Evolutionary conservation across 1,140 invertebrate species (phyloP).

Genomic region (Trachymyrmex septentrionalis): DNA sequence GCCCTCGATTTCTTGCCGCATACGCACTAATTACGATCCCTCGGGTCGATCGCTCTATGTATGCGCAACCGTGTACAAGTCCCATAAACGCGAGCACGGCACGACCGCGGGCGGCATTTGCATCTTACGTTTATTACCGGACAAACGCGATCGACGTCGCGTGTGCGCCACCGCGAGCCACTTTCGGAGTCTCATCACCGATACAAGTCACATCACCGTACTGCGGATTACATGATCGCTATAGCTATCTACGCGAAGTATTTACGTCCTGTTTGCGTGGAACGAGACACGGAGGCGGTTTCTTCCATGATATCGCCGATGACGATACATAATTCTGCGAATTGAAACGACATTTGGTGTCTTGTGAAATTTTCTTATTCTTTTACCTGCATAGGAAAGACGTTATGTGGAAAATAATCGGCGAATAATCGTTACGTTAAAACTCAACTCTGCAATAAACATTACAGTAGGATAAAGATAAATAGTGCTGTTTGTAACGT

Average conservation of each 20-base stretch:
- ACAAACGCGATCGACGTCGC: conserved; percentile 38
- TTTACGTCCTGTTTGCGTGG: conserved; percentile 53
- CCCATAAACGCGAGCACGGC: conserved; percentile 30
- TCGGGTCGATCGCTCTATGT: conserved; percentile 17
- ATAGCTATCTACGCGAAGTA: conserved; percentile 5
- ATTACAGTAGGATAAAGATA: not conserved
- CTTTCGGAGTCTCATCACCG: conserved; percentile 33
- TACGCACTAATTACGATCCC: conserved; percentile 67
- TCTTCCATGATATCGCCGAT: conserved; percentile 20
- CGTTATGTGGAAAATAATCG: not conserved
- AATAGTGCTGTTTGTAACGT: not conserved
- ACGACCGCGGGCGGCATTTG: conserved; percentile 19
- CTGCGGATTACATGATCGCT: conserved; percentile 12
- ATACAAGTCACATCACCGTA: conserved; percentile 9
- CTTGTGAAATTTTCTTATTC: not conserved
- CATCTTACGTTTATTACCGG: conserved; percentile 37
- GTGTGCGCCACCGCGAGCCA: conserved; percentile 25
- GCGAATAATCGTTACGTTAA: not conserved
- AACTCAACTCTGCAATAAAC: not conserved
- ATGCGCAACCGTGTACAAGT: not conserved
- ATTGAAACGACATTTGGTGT: not conserved
- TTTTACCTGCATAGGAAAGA: not conserved
- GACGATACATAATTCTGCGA: conserved; percentile 28
- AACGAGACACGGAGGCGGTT: conserved; percentile 20
- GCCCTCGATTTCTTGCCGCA: conserved; percentile 58